These are phyloP conservation scores for Gobio occitaniae DNA, from an alignment of 2,797 vertebrate species.

Conservation along the genomic window DNA sequence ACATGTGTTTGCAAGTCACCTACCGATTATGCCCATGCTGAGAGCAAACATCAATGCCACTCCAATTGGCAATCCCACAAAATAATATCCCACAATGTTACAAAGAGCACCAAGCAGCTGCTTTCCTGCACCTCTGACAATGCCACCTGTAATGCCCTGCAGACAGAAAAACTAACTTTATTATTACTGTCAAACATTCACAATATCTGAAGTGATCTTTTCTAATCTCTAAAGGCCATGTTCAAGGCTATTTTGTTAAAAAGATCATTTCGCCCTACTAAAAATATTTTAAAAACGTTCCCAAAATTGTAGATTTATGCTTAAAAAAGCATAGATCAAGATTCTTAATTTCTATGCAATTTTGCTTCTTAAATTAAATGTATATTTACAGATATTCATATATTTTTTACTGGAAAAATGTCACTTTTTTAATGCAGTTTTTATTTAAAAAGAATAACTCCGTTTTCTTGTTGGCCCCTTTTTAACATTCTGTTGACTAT, in stretches of 20 bases:
- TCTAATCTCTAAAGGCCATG: too few species aligned
- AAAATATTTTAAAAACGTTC: not conserved
- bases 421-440: not conserved
- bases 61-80: constrained; percentile 85
- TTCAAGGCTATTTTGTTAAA: not conserved
- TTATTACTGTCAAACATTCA: not conserved
- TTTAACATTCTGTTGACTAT: too few species aligned
- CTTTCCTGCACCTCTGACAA: constrained; percentile 86
- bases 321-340: not conserved
- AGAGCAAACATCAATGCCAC: constrained; percentile 86
- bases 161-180: not conserved
- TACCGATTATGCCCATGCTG: constrained; percentile 85
- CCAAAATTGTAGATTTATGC: not conserved
- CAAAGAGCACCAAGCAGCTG: constrained; percentile 83
- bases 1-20: constrained; percentile 39
- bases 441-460: too few species aligned
- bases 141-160: constrained; percentile 81
- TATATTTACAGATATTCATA: not conserved
- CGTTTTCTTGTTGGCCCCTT: too few species aligned
- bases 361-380: not conserved
- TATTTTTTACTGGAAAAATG: not conserved
- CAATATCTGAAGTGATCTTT: not conserved
- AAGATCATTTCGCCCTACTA: not conserved
- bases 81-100: constrained; percentile 83
- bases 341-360: not conserved